Evolutionary conservation across 2,888 invertebrate species (phyloP), one percentile per base, ranked within the genome.

Genomic region (Subacronicta megacephala): DNA sequence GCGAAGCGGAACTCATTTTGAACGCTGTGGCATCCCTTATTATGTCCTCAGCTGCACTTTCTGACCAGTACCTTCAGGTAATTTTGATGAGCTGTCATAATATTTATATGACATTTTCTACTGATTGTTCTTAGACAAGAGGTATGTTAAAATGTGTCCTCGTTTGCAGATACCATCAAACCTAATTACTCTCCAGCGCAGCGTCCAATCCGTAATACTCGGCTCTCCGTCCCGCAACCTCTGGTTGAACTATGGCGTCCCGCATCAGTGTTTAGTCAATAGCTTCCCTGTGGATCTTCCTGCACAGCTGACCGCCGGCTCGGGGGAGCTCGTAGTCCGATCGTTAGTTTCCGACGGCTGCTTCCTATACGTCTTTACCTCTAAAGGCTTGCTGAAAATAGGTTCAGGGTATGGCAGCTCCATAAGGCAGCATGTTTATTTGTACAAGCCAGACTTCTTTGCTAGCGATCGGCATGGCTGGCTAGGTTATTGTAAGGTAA

Each of bases 361-460:
- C 68, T 98, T 96, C 89, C 95, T 99, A 49, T 99, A 98, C 89
- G 94, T 99, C 23, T 96, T 98, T 77, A 96, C 97, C 26, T 96
- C 96, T 9, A 96, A 96, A 77, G 98, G 98, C 1, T 94, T 99
- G 41, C 95, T 98, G 65, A 99, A 99, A 94, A 96, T 99, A 63
- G 99, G 99, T 15, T 98, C 99, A 46, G 99, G 99, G 7, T 98
- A 98, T 85, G 97, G 98, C 45, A 98, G 98, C 67, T 98, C 99
- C 7, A 96, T 98, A 71, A 97, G 97, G 89, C 99, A 98, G n/a
- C 97, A 98, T 81, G 95, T 98, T 17, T 98, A 98, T 84, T 94
- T 96, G 67, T 96, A 97, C 84, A 98, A 98, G 87, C 95, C 96
- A 20, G 89, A 93, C 62, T 97, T 98, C 85, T 98, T 98, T 85